A percentile compares a stretch with the other conserved stretches of the same genome.
These are phyloP conservation scores for Atopsyche davidsoni DNA, from an alignment of 1,140 invertebrate species.

Conservation along the genomic window DNA sequence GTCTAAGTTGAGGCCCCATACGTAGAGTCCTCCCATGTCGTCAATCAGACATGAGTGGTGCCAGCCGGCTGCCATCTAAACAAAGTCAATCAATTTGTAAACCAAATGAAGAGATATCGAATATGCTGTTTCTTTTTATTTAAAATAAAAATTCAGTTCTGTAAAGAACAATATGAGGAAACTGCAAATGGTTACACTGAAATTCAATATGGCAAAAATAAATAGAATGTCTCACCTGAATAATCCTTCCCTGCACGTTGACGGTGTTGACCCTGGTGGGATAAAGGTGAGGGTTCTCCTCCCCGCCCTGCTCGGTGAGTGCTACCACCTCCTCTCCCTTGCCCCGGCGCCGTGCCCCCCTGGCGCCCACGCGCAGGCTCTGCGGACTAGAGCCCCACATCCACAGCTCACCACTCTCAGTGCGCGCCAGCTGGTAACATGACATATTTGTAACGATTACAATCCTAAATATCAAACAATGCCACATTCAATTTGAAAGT, in stretches of 20 bases:
- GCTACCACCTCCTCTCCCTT: not conserved
- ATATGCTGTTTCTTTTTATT: not conserved
- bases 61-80: slow-evolving; percentile 59
- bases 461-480: no score
- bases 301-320: not conserved
- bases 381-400: slow-evolving; percentile 29
- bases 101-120: not conserved
- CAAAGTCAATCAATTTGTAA: slow-evolving; percentile 10
- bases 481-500: no score
- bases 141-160: not conserved
- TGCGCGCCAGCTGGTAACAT: slow-evolving; percentile 21
- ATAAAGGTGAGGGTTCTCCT: slow-evolving; percentile 23
- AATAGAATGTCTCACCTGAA: slow-evolving; percentile 19
- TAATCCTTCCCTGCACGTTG: slow-evolving; percentile 24
- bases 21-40: slow-evolving; percentile 56
- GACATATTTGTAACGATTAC: no score
- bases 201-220: slow-evolving; percentile 3
- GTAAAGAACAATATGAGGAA: not conserved
- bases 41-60: slow-evolving; percentile 64
- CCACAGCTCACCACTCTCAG: slow-evolving; percentile 20
- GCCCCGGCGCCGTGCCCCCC: slow-evolving; percentile 7
- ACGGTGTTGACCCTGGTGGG: slow-evolving; percentile 22
- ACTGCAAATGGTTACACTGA: no score
- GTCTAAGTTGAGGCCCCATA: slow-evolving; percentile 66
- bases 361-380: slow-evolving; percentile 23